Base-by-base conservation (phyloP, 2,888 invertebrate species). In the Melanotus villosus region DNA sequence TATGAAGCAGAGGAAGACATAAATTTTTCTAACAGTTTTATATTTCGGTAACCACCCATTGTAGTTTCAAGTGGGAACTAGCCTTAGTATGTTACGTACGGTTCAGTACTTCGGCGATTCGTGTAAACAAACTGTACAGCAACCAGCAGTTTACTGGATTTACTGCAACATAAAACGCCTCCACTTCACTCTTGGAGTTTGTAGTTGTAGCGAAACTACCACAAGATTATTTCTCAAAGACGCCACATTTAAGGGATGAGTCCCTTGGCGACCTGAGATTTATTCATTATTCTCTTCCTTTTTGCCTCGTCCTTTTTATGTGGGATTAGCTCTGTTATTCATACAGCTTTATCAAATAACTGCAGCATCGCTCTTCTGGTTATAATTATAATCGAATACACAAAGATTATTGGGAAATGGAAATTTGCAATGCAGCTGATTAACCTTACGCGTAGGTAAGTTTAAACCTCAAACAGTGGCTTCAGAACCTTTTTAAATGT, bases 101-200 rank as follows among this genome's bases (percentile, higher is more conserved):
- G 79, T 77, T 75, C 77, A 73, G 65, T 71, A 68, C 71, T 67
- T 70, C 41, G 57, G 56, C 65, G 62, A 70, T 79, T 80, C 79
- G 80, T 82, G 82, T 81, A 81, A 80, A 82, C 81, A 82, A 80
- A 80, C 79, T 79, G 80, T 78, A 80, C 77, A 77, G 77, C 78
- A 78, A 77, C 79, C 77, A 80, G 80, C 80, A 80, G 81, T 81
- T 82, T 80, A 77, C 79, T 75, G 78, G 77, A 82, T 82, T 82
- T 81, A 82, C 81, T 78, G 80, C 81, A 73, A 79, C 80, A 80
- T 80, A 80, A 80, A 81, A 81, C 81, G 80, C 81, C 81, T 80
- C 77, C 80, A 76, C 76, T 74, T 67, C 68, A 67, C 70, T 70
- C 59, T 67, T 59, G 58, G 57, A 70, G 50, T 64, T 59, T 63